Evolutionary conservation across 2,113 vertebrate species (phyloP).

Genomic region (Gnathonemus echidnorhynchus): DNA sequence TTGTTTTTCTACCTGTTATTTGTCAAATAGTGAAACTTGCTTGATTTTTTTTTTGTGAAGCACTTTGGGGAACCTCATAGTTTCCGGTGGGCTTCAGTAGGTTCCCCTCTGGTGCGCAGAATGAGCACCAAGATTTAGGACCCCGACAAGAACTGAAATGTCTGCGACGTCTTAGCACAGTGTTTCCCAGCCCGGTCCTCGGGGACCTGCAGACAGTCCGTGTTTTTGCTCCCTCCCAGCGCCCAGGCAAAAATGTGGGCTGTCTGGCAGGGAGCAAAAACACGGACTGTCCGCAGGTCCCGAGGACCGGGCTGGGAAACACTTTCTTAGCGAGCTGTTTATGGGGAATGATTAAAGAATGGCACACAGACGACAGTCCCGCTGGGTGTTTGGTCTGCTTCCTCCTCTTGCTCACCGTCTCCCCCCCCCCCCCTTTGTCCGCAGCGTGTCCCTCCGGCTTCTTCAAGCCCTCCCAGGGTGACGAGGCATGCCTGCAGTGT

Average conservation of each 20-base stretch:
- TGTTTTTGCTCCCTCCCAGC: background rate
- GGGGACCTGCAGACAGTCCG: background rate
- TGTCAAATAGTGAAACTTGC: background rate
- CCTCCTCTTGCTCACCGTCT: background rate
- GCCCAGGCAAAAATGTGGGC: background rate
- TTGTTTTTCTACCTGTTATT: background rate
- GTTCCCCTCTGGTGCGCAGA: background rate
- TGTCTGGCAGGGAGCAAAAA: background rate
- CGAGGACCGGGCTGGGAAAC: background rate
- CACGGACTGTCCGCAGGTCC: background rate
- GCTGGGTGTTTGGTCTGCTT: background rate
- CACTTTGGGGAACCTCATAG: background rate
- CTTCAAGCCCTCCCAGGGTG: conserved; percentile 89
- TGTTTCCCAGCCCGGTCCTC: background rate
- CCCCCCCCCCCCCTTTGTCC: conserved; percentile 13
- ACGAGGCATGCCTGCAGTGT: conserved; percentile 80
- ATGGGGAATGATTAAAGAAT: background rate
- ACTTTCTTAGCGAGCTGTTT: background rate
- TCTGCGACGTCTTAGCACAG: background rate
- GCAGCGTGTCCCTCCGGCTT: conserved; percentile 78
- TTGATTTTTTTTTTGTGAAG: background rate
- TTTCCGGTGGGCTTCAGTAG: background rate
- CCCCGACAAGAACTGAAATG: background rate
- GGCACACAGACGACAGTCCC: background rate
- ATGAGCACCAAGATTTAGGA: background rate